Evolutionary conservation across 2,113 vertebrate species (phyloP), one percentile per base, ranked within the genome.

Genomic region (Oxyura jamaicensis): DNA sequence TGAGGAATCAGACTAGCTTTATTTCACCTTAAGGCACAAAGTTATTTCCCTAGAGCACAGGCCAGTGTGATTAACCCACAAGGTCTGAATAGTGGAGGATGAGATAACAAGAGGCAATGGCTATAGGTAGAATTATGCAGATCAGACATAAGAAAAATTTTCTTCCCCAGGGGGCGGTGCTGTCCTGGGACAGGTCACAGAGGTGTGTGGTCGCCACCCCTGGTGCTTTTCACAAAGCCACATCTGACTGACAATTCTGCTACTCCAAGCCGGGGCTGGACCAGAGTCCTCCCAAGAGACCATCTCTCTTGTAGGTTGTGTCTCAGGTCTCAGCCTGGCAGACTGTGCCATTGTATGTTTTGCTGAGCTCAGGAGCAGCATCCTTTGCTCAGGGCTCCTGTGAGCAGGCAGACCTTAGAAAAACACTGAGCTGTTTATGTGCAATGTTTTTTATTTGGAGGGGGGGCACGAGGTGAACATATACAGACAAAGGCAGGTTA

Each of bases 131-230:
- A 66, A 36, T 23, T 23, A 20, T 90, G 69, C 62, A 50, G 42
- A 17, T 8, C 0, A 10, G 73, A 10, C 10, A 19, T 60, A 0
- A 42, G 56, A 8, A 41, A 62, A 69, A 13, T n/a, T 20, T 10
- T 52, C 35, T 50, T 78, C 11, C 17, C 21, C 0, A 0, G 1
- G 2, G 73, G 20, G 59, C 46, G 36, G 11, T 46, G 41, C 56
- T 60, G 46, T 8, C 59, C 72, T 12, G 6, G 35, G 4, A 1
- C 14, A 29, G 83, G 62, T 33, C 59, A 72, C 52, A 58, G 67
- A 56, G 41, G n/a, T 3, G 35, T 5, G 2, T 36, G 44, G 31
- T 29, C 21, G 17, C 28, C 36, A 12, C 31, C 36, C 29, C 50
- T 33, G 52, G 71, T 17, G 15, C 13, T 77, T 83, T 59, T 81